A percentile compares a stretch with the other conserved stretches of the same genome.
These are phyloP conservation scores for Microtus oregoni DNA, from an alignment of 2,113 vertebrate genomes.

Conservation along the genomic window DNA sequence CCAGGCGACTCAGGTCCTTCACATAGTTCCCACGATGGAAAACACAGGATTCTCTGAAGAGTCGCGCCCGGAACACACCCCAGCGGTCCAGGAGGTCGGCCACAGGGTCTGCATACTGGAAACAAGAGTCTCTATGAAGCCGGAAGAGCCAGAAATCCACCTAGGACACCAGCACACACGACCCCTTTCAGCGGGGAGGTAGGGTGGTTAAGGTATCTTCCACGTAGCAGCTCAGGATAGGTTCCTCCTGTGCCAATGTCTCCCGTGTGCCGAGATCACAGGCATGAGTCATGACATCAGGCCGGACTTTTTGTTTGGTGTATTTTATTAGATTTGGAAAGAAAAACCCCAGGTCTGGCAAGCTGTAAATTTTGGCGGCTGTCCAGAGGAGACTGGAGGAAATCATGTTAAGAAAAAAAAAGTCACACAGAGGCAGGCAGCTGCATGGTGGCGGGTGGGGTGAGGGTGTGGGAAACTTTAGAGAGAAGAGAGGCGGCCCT, in stretches of 20 bases:
- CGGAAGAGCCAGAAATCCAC: neutral
- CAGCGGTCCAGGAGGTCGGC: conserved; percentile 97
- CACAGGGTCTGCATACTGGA: conserved; percentile 97
- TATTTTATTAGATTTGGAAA: neutral
- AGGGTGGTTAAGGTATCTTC: neutral
- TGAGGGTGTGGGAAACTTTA: neutral
- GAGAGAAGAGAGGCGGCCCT: neutral
- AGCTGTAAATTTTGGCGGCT: neutral
- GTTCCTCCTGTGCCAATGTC: neutral
- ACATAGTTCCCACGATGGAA: conserved; percentile 99
- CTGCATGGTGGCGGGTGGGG: neutral
- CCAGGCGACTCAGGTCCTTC: conserved; percentile 98
- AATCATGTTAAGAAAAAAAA: neutral
- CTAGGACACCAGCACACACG: neutral
- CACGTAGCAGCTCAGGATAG: neutral
- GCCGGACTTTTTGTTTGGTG: neutral
- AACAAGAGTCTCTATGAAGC: neutral
- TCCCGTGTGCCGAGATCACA: neutral
- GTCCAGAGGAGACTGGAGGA: neutral
- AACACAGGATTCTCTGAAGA: conserved; percentile 99
- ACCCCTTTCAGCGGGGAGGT: too few species aligned
- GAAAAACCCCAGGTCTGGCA: neutral
- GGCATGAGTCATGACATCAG: neutral
- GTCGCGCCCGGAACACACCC: conserved; percentile 96
- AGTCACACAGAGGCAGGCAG: neutral